phyloP scores from a whole-genome alignment of 2,888 invertebrate genomes.

The Hyppa rectilinea region DNA sequence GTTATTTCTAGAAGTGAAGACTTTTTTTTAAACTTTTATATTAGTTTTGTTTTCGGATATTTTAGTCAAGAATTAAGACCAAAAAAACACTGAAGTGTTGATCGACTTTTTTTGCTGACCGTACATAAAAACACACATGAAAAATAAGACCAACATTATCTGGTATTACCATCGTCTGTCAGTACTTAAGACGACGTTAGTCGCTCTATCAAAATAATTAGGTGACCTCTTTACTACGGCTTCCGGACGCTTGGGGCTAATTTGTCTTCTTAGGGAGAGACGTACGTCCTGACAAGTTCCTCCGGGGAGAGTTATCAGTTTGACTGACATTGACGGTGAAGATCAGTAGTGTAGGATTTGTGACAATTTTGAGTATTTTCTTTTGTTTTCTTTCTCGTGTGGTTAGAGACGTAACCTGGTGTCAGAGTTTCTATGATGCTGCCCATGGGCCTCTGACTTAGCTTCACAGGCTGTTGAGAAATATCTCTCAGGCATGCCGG shows the following conservation, averaged over 20 bases:
- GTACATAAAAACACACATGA: slow-evolving; percentile 3
- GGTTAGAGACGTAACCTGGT: too few species aligned
- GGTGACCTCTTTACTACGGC: slow-evolving; percentile 57
- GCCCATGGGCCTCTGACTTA: too few species aligned
- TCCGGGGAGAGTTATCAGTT: slow-evolving; percentile 47
- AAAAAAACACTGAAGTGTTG: too few species aligned
- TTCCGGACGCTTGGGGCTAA: slow-evolving; percentile 57
- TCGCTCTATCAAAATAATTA: slow-evolving; percentile 63
- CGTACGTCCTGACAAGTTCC: slow-evolving; percentile 52
- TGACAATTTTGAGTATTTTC: background rate
- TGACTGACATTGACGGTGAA: slow-evolving; percentile 31
- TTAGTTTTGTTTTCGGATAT: too few species aligned
- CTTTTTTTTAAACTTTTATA: too few species aligned
- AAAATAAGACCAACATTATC: slow-evolving; percentile 17
- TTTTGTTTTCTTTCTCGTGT: too few species aligned
- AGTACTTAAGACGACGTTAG: slow-evolving; percentile 33
- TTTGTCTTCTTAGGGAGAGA: slow-evolving; percentile 60
- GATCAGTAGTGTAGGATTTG: background rate
- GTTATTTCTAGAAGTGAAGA: too few species aligned
- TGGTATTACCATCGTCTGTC: slow-evolving; percentile 29
- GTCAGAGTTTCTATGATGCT: too few species aligned
- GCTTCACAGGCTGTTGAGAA: too few species aligned
- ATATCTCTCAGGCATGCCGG: too few species aligned
- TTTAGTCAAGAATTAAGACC: too few species aligned
- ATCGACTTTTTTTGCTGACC: too few species aligned